These are phyloP conservation scores for Grus americana DNA, from an alignment of 2,113 vertebrate genomes.

Conservation along the genomic window DNA sequence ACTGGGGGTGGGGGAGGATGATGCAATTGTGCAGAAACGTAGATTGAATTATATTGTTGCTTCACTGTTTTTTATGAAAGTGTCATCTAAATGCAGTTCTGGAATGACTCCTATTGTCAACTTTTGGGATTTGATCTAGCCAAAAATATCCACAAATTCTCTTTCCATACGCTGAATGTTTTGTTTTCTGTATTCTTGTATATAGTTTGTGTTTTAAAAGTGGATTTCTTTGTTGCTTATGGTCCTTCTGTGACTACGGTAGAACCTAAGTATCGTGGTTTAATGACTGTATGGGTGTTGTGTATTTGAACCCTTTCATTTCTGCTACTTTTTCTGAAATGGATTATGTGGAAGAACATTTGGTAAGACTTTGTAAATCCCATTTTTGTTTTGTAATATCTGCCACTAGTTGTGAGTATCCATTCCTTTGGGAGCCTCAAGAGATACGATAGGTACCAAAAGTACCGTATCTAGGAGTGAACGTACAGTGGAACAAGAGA, in stretches of 20 bases:
- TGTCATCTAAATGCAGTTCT: background rate
- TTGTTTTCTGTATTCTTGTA: background rate
- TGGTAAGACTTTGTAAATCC: background rate
- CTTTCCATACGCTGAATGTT: background rate
- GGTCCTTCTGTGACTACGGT: background rate
- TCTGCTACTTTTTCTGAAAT: background rate
- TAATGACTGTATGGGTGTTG: background rate
- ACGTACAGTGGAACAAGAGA: background rate
- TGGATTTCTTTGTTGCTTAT: background rate
- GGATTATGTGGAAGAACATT: background rate
- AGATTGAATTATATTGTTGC: background rate
- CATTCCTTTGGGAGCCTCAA: background rate
- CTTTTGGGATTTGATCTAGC: background rate
- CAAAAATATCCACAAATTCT: background rate
- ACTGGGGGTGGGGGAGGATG: background rate
- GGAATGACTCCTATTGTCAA: background rate
- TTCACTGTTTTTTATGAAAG: background rate
- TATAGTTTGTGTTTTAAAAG: background rate
- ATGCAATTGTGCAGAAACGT: background rate
- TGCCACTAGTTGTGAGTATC: background rate
- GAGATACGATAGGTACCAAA: background rate
- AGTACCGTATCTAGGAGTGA: background rate
- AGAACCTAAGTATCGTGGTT: background rate
- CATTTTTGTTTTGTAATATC: background rate
- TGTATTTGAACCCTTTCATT: constrained; percentile 2